phyloP scores from a whole-genome alignment of 2,888 invertebrate genomes.

The Drosophila mulleri region DNA sequence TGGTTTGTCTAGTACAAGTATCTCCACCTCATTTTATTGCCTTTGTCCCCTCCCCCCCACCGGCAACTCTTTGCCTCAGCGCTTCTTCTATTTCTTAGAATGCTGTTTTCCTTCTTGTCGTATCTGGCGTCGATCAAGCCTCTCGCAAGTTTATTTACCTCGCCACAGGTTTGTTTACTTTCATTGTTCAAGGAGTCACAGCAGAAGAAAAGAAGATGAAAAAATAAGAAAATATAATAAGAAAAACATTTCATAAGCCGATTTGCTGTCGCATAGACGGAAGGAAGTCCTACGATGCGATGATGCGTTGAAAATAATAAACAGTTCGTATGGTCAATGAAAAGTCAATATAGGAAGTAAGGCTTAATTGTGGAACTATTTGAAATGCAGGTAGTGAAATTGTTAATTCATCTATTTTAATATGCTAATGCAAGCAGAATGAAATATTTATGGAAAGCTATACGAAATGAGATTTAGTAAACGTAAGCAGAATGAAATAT shows the following conservation, averaged over 20 bases:
- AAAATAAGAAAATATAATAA: slow-evolving; percentile 17
- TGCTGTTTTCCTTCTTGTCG: slow-evolving; percentile 62
- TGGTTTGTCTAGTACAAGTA: slow-evolving; percentile 75
- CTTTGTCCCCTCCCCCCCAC: slow-evolving; percentile 26
- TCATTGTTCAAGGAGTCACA: slow-evolving; percentile 27
- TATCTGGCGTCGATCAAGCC: slow-evolving; percentile 62
- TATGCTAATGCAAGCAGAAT: slow-evolving; percentile 45
- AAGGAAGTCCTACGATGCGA: slow-evolving; percentile 62
- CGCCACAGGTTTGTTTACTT: slow-evolving; percentile 55
- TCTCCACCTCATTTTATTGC: slow-evolving; percentile 61
- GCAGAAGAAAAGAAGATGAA: slow-evolving; percentile 14
- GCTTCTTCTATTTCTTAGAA: slow-evolving; percentile 68
- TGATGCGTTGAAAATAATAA: slow-evolving; percentile 71
- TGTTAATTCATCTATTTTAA: slow-evolving; percentile 51
- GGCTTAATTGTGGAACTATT: slow-evolving; percentile 41
- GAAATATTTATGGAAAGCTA: too few species aligned
- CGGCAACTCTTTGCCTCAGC: slow-evolving; percentile 3
- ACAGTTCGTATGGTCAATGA: slow-evolving; percentile 13
- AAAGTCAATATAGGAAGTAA: slow-evolving; percentile 41
- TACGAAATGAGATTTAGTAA: too few species aligned
- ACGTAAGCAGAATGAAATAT: too few species aligned
- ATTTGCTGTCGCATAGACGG: slow-evolving; percentile 58
- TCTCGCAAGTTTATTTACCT: slow-evolving; percentile 70
- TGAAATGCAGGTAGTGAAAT: slow-evolving; percentile 24
- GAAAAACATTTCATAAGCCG: slow-evolving; percentile 62